These are phyloP conservation scores for Drosophila leonis DNA, from an alignment of 2,888 invertebrate species.

Conservation along the genomic window DNA sequence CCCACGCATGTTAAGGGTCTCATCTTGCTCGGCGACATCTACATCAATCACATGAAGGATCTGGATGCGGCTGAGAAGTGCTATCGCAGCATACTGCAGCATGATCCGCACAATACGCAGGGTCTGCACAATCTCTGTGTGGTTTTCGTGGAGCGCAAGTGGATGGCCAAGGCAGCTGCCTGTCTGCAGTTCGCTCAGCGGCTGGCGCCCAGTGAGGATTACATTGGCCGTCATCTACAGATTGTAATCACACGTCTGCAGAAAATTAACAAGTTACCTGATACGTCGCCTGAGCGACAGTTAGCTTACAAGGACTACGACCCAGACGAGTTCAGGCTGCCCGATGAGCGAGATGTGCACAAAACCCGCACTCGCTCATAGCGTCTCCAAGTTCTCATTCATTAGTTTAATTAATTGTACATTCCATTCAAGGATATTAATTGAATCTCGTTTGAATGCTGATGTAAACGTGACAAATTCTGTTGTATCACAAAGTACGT, in stretches of 20 bases:
- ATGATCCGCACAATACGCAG: constrained; percentile 96
- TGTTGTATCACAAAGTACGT: constrained; percentile 46
- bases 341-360: constrained; percentile 32
- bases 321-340: constrained; percentile 82
- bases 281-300: constrained; percentile 81
- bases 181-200: constrained; percentile 93
- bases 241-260: constrained; percentile 88
- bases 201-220: constrained; percentile 95
- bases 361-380: constrained; percentile 60
- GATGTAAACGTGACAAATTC: constrained; percentile 11
- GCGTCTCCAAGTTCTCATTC: constrained; percentile 32
- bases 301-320: constrained; percentile 84
- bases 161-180: constrained; percentile 92
- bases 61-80: constrained; percentile 98
- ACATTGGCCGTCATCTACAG: constrained; percentile 94
- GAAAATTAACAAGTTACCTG: constrained; percentile 82
- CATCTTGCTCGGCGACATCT: constrained; percentile 97
- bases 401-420: constrained; percentile 5
- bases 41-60: constrained; percentile 97
- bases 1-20: constrained; percentile 97
- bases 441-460: constrained; percentile 14
- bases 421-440: constrained; percentile 16
- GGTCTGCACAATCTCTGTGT: constrained; percentile 98
- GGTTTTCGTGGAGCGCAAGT: constrained; percentile 96
- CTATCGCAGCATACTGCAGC: constrained; percentile 93